These are phyloP conservation scores for Maconellicoccus hirsutus DNA, from an alignment of 1,140 invertebrate genomes.

Conservation along the genomic window DNA sequence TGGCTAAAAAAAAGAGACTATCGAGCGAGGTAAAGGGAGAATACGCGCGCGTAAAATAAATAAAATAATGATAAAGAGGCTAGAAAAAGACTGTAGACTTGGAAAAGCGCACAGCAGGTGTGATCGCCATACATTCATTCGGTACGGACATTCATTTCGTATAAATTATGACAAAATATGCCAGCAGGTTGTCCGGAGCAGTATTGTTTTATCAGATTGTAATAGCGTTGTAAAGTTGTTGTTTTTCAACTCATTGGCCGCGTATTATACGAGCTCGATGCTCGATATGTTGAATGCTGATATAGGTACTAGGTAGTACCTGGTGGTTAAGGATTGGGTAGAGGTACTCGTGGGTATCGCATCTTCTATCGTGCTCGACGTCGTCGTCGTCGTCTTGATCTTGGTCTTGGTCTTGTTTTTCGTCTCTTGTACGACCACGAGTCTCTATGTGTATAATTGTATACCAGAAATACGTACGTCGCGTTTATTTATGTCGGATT, in stretches of 20 bases:
- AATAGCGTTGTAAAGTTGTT: neutral
- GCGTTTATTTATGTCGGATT: too few relatives aligned
- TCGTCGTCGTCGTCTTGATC: slow-evolving; percentile 16
- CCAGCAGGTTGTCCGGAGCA: neutral
- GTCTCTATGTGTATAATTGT: slow-evolving; percentile 25
- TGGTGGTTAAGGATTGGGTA: too few relatives aligned
- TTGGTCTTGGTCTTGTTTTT: neutral
- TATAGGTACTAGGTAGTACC: too few relatives aligned
- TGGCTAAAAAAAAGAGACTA: too few relatives aligned
- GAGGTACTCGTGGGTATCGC: too few relatives aligned
- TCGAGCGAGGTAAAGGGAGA: too few relatives aligned
- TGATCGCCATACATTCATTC: neutral
- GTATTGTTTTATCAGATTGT: neutral
- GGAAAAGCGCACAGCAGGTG: neutral
- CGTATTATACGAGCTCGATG: too few relatives aligned
- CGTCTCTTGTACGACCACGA: slow-evolving; percentile 6
- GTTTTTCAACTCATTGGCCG: neutral
- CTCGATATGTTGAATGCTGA: too few relatives aligned
- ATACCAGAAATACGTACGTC: too few relatives aligned
- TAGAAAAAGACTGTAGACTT: too few relatives aligned
- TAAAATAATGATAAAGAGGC: neutral
- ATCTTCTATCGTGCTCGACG: too few relatives aligned
- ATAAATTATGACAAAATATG: slow-evolving; percentile 1
- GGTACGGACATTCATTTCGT: neutral
- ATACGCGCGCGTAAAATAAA: slow-evolving; percentile 17